Conservation (phyloP, 2,113 vertebrate genomes). For the Oxygymnocypris stewartii region DNA sequence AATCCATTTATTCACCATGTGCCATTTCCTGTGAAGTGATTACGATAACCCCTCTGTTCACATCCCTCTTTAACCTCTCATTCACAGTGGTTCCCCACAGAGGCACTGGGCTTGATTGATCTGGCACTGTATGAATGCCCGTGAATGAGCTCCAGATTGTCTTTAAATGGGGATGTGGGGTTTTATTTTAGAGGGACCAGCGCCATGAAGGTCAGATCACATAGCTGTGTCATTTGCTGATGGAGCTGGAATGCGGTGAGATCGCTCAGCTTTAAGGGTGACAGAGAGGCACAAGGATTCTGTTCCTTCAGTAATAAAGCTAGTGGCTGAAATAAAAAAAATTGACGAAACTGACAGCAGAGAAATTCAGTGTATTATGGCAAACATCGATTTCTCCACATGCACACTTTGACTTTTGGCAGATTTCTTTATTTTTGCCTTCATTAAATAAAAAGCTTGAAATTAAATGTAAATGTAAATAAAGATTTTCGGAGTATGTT, state of each 20-base stretch:
- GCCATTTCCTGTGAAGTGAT: constrained; percentile 37
- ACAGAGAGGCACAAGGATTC: neutral
- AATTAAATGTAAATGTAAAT: neutral
- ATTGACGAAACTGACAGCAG: neutral
- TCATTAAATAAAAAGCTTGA: too few relatives aligned
- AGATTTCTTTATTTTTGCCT: neutral
- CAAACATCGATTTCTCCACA: neutral
- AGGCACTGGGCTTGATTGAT: constrained; percentile 44
- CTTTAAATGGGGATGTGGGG: constrained; percentile 46
- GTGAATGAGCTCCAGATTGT: constrained; percentile 46
- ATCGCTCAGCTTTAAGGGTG: constrained; percentile 25
- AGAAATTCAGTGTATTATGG: neutral
- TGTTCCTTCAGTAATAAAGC: constrained; percentile 15
- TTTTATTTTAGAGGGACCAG: constrained; percentile 41
- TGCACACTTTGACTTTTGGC: neutral
- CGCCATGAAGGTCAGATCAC: constrained; percentile 44
- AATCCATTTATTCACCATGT: constrained; percentile 44
- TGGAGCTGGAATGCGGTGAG: constrained; percentile 27
- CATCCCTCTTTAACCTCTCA: constrained; percentile 46
- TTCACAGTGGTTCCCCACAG: constrained; percentile 40
- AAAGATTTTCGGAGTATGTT: neutral
- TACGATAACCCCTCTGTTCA: constrained; percentile 45
- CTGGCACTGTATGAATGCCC: constrained; percentile 46
- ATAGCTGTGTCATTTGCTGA: constrained; percentile 35
- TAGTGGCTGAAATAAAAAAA: neutral